Evolutionary conservation across 2,888 invertebrate species (phyloP).

Genomic region (Lampropteryx suffumata): DNA sequence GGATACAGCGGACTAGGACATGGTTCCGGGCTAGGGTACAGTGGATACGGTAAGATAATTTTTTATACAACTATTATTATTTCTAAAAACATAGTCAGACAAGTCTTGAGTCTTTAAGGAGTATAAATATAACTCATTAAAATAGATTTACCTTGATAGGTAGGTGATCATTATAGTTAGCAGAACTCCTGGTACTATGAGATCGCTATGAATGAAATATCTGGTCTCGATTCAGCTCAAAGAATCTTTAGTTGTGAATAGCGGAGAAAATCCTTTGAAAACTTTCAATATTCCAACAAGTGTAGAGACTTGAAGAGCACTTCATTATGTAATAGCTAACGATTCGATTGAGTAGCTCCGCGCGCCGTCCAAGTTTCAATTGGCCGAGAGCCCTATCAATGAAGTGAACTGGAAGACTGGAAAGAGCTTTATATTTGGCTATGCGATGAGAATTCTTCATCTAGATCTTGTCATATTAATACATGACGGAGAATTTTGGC

Average conservation of each 20-base stretch:
- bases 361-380: constrained; percentile 54
- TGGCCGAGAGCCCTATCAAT: constrained; percentile 47
- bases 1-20: constrained; percentile 43
- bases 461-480: too few relatives aligned
- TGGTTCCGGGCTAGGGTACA: constrained; percentile 37
- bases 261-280: background rate
- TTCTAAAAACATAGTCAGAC: too few relatives aligned
- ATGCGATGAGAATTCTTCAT: too few relatives aligned
- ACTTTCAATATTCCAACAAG: constrained; percentile 3
- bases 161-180: too few relatives aligned
- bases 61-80: too few relatives aligned
- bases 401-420: background rate
- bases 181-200: constrained; percentile 12
- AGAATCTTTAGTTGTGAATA: background rate
- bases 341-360: constrained; percentile 29
- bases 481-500: too few relatives aligned
- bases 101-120: too few relatives aligned
- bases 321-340: constrained; percentile 32
- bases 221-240: constrained; percentile 7
- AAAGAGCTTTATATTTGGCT: too few relatives aligned
- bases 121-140: too few relatives aligned
- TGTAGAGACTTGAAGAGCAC: constrained; percentile 13
- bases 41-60: constrained; percentile 31
- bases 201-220: constrained; percentile 31
- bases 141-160: too few relatives aligned